A percentile compares a stretch with the other conserved stretches of the same genome.
These are phyloP conservation scores for Bagarius yarrelli DNA, from an alignment of 2,113 vertebrate genomes.

Conservation along the genomic window DNA sequence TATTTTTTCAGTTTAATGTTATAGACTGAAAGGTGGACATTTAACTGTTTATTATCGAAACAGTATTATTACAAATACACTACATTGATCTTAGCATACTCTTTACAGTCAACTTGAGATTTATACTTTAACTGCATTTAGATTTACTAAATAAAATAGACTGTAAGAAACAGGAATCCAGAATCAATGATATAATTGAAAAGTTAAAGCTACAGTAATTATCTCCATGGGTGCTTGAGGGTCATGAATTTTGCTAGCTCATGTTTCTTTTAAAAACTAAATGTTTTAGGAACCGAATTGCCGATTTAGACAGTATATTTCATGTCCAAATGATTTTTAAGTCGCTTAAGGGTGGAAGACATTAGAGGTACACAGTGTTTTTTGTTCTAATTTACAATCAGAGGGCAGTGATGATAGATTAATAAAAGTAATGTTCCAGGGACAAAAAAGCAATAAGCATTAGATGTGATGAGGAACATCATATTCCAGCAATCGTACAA, in stretches of 20 bases:
- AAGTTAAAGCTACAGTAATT: not conserved
- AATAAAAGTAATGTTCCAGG: not conserved
- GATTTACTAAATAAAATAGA: too few relatives aligned
- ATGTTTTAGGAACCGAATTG: not conserved
- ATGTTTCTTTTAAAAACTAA: not conserved
- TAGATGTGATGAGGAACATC: slow-evolving; percentile 1
- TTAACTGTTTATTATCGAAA: too few relatives aligned
- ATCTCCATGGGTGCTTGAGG: not conserved
- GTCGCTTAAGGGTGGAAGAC: not conserved
- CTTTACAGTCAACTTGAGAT: too few relatives aligned
- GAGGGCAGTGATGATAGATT: not conserved
- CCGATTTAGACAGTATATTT: not conserved
- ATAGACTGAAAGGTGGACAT: too few relatives aligned
- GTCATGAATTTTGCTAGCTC: not conserved
- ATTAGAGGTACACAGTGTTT: not conserved
- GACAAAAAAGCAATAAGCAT: not conserved
- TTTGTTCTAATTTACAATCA: too few relatives aligned
- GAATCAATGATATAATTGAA: not conserved
- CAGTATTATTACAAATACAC: too few relatives aligned
- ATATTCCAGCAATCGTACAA: not conserved
- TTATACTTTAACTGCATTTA: too few relatives aligned
- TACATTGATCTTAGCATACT: too few relatives aligned
- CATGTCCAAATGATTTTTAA: not conserved
- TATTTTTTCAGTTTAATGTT: too few relatives aligned
- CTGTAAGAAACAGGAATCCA: too few relatives aligned